A percentile compares a stretch with the other conserved stretches of the same genome.
These are phyloP conservation scores for Threskiornis aethiopicus DNA, from an alignment of 2,797 vertebrate species.

Conservation along the genomic window DNA sequence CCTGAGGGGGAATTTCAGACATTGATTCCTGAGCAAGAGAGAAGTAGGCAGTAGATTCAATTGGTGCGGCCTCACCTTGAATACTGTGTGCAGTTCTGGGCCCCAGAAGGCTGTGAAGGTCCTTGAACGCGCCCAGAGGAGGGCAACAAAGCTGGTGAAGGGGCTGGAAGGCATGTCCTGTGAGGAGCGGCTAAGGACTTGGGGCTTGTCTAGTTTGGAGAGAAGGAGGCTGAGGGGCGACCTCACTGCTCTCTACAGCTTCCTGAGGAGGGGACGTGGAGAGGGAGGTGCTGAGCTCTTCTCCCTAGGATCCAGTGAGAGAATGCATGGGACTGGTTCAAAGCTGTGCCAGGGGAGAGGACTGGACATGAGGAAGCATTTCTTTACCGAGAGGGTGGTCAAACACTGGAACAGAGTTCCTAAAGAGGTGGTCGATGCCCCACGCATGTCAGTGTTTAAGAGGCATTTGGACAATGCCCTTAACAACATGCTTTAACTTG, in stretches of 20 bases:
- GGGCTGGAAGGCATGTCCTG: not conserved
- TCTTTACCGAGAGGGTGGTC: not conserved
- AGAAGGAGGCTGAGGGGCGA: not conserved
- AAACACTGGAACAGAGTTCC: not conserved
- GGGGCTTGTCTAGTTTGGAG: not conserved
- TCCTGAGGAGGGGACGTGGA: not conserved
- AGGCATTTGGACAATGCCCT: not conserved
- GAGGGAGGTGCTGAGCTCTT: not conserved
- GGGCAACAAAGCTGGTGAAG: not conserved
- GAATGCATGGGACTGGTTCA: not conserved
- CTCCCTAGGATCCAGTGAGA: not conserved
- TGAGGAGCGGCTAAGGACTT: not conserved
- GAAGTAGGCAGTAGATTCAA: not conserved
- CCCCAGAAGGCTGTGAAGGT: not conserved
- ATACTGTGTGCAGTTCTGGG: not conserved
- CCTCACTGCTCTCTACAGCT: not conserved
- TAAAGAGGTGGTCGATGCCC: not conserved
- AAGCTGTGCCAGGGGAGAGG: not conserved
- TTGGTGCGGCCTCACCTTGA: not conserved
- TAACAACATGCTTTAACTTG: not conserved
- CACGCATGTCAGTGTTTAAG: no score
- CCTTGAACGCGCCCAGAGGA: not conserved
- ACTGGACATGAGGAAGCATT: not conserved
- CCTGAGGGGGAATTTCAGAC: not conserved
- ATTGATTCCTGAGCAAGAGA: not conserved